Percentiles rank a stretch among this genome's conserved stretches.
These are phyloP conservation scores for Ptychoptera contaminata DNA, from an alignment of 2,888 invertebrate species.

Conservation along the genomic window DNA sequence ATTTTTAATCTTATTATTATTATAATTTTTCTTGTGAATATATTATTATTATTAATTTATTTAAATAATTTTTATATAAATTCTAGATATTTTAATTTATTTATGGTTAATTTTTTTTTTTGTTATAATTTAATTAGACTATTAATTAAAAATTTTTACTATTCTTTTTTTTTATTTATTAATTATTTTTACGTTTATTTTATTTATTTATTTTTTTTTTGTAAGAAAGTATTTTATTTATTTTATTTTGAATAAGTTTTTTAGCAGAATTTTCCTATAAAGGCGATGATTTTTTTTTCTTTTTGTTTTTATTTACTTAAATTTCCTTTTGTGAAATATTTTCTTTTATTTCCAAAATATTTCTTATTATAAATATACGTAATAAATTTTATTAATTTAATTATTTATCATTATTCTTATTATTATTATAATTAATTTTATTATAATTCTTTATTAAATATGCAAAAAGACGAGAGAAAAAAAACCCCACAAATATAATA, in stretches of 20 bases:
- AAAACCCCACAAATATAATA: too few relatives aligned
- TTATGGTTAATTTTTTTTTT: background rate
- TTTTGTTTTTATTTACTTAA: background rate
- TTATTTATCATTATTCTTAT: background rate
- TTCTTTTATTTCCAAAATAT: too few relatives aligned
- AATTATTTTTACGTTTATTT: background rate
- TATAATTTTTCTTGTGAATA: background rate
- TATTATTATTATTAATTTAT: background rate
- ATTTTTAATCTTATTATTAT: background rate
- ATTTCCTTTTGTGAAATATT: background rate
- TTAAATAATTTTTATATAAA: background rate
- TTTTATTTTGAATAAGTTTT: background rate
- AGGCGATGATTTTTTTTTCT: slow-evolving; percentile 1
- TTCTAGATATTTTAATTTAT: background rate
- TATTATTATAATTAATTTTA: too few relatives aligned
- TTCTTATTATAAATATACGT: too few relatives aligned
- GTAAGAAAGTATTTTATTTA: background rate
- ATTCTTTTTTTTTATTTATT: background rate
- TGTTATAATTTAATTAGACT: background rate
- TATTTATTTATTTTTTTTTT: background rate
- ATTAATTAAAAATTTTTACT: background rate
- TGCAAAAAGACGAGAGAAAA: too few relatives aligned
- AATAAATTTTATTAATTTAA: background rate
- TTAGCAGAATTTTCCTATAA: slow-evolving; percentile 5
- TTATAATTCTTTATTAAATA: too few relatives aligned